Evolutionary conservation across 2,797 vertebrate species (phyloP).

Genomic region (Craterocephalus amniculus): DNA sequence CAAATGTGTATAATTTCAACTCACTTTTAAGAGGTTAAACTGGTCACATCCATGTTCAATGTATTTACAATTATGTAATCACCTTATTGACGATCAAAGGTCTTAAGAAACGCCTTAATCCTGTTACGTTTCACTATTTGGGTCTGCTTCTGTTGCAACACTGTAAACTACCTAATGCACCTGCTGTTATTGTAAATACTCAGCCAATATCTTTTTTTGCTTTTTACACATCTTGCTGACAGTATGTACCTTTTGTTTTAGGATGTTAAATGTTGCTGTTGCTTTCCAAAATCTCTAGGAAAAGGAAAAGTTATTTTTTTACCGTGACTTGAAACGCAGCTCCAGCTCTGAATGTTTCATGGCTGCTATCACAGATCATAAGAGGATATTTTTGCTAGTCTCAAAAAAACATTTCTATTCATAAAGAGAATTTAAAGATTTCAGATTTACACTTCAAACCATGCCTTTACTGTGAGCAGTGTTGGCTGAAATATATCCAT

Average conservation of each 20-base stretch:
- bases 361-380: constrained; percentile 23
- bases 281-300: constrained; percentile 22
- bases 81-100: constrained; percentile 35
- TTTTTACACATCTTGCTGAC: constrained; percentile 33
- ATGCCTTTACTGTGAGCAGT: constrained; percentile 41
- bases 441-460: constrained; percentile 14
- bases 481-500: constrained; percentile 24
- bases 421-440: constrained; percentile 37
- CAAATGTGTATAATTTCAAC: constrained; percentile 11
- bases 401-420: constrained; percentile 56
- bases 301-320: constrained; percentile 7
- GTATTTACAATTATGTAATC: constrained; percentile 37
- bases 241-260: constrained; percentile 9
- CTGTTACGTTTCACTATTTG: constrained; percentile 48
- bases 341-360: constrained; percentile 54
- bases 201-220: constrained; percentile 39
- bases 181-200: constrained; percentile 60
- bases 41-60: constrained; percentile 20
- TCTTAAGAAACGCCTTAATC: constrained; percentile 72
- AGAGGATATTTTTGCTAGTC: constrained; percentile 67
- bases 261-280: constrained; percentile 32
- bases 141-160: constrained; percentile 55
- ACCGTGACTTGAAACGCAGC: constrained; percentile 39
- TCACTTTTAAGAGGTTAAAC: constrained; percentile 11
- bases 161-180: constrained; percentile 63